phyloP scores from a whole-genome alignment of 2,797 vertebrate genomes.

The Adrianichthys oophorus region DNA sequence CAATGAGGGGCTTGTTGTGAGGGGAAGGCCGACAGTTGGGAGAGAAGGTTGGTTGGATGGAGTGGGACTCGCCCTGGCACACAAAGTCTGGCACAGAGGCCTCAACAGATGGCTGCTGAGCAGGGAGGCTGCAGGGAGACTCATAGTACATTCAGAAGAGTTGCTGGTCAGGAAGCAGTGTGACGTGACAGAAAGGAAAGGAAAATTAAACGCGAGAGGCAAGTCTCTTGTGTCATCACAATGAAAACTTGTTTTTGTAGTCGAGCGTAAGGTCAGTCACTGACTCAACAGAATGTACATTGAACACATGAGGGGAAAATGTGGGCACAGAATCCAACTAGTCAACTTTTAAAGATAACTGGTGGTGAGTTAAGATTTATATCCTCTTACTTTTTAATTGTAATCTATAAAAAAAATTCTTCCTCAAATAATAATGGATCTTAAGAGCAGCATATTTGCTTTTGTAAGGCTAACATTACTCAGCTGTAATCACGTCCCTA shows the following conservation, averaged over 20 bases:
- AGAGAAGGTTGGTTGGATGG: conserved; percentile 61
- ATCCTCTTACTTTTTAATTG: too few relatives aligned
- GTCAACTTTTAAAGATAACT: neutral
- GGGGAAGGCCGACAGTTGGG: conserved; percentile 67
- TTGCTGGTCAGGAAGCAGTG: conserved; percentile 31
- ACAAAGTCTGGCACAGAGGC: conserved; percentile 67
- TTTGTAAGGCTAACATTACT: conserved; percentile 1
- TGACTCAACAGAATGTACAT: neutral
- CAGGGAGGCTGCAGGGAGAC: conserved; percentile 65
- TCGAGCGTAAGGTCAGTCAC: too few relatives aligned
- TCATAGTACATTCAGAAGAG: conserved; percentile 48
- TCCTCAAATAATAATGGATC: too few relatives aligned
- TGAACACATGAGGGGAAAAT: neutral
- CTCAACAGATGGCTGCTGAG: conserved; percentile 74
- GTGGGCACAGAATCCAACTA: neutral
- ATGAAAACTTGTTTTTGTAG: too few relatives aligned
- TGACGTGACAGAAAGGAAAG: conserved; percentile 10
- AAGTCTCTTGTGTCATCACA: neutral
- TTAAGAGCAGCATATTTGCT: too few relatives aligned
- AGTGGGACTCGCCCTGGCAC: conserved; percentile 60
- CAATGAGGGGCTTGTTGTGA: conserved; percentile 74
- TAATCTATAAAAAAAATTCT: too few relatives aligned
- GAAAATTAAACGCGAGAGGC: conserved; percentile 2
- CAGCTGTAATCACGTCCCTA: neutral
- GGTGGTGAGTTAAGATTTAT: neutral